Evolutionary conservation across 92 coral and sea anemone genomes (phyloP).

Genomic region (Porites cylindrica): DNA sequence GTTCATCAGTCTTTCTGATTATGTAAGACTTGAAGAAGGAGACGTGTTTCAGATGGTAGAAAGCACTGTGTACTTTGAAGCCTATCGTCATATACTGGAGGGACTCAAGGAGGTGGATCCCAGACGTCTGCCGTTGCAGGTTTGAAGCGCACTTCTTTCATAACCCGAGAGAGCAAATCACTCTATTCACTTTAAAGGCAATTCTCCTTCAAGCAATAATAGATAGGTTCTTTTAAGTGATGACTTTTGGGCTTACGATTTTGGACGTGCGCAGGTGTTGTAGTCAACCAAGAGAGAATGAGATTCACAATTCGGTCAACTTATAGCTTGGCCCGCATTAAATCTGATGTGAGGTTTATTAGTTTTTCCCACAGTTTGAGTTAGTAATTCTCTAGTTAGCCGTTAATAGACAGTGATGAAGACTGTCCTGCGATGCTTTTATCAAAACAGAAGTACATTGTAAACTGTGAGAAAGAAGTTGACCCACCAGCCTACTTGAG

Average conservation of each 20-base stretch:
- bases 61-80: constrained; percentile 96
- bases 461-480: constrained; percentile 66
- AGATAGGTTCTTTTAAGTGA: too few relatives aligned
- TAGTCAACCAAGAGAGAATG: too few relatives aligned
- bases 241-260: too few relatives aligned
- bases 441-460: constrained; percentile 77
- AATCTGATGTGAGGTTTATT: too few relatives aligned
- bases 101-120: constrained; percentile 76
- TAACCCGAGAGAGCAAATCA: constrained; percentile 60
- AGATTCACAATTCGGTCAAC: too few relatives aligned
- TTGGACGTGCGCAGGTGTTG: too few relatives aligned
- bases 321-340: too few relatives aligned
- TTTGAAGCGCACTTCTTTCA: neutral
- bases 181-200: too few relatives aligned
- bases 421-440: neutral
- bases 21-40: constrained; percentile 55
- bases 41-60: constrained; percentile 93
- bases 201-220: too few relatives aligned
- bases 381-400: too few relatives aligned
- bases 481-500: constrained; percentile 85
- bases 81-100: constrained; percentile 88
- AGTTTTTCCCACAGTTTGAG: too few relatives aligned
- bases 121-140: constrained; percentile 84
- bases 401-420: too few relatives aligned
- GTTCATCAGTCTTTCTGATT: constrained; percentile 65